Evolutionary conservation across 2,797 vertebrate species (phyloP), one percentile per base, ranked within the genome.

Genomic region (Phrynocephalus vlangalii): DNA sequence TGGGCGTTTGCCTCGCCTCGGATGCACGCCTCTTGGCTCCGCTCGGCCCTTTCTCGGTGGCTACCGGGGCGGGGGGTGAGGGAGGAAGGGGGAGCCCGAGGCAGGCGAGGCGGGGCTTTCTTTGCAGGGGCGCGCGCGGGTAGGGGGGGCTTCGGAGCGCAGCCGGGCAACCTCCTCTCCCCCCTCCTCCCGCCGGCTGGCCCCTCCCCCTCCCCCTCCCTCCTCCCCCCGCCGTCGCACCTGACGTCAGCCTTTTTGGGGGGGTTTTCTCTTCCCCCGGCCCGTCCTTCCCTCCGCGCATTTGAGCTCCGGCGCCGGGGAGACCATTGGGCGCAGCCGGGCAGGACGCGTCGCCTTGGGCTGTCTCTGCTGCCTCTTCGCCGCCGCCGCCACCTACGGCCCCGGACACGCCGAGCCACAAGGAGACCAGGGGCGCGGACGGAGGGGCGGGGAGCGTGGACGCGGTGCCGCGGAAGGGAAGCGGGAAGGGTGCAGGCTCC

Each of bases 191-290:
- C 50, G 6, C 50, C 5, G 50, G 50, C 50, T 6, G 33, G 20
- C 16, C 28, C 33, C 63, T 26, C 28, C 81, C 48, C 44, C 44
- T 48, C 44, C 13, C n/a, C n/a, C n/a, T n/a, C n/a, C n/a, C n/a
- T 10, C 81, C 26, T 22, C 28, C 15, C 85, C 78, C 85, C 60
- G 81, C 81, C 73, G 73, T 38, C 50, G 67, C 50, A 44, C 82
- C 82, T 88, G 87, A 88, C 87, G 87, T 88, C 87, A 88, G 67
- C 87, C 67, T 9, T 50, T 26, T 20, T 6, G 26, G 66, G 63
- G 76, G 87, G 75, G n/a, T 13, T 79, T n/a, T 52, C 63, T 52
- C 28, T 16, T 50, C 81, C 2, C 33, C 73, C 33, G 11, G 20
- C 44, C 16, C 38, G 30, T 9, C 11, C 68, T n/a, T 38, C 24